These are phyloP conservation scores for Micromys minutus DNA, from an alignment of 2,113 vertebrate genomes.

Conservation along the genomic window DNA sequence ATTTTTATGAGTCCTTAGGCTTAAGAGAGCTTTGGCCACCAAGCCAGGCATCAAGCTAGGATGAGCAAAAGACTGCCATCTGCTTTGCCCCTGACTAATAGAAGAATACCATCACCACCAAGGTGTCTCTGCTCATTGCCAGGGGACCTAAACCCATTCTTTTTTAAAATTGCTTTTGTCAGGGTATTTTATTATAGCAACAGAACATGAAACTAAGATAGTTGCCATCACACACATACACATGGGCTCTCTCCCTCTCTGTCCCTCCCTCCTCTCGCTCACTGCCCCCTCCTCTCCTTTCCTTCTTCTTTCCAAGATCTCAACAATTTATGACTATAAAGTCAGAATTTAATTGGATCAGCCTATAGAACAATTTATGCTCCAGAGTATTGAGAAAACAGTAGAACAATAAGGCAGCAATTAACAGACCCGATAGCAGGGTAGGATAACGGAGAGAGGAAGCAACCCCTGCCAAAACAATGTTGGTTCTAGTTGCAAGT, in stretches of 20 bases:
- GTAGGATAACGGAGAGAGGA: neutral
- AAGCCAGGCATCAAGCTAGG: no score
- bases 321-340: neutral
- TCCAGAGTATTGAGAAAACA: constrained; percentile 18
- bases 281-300: no score
- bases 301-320: neutral
- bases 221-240: neutral
- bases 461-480: neutral
- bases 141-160: neutral
- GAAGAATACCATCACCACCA: no score
- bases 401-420: constrained; percentile 37
- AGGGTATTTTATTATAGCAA: neutral
- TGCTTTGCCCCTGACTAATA: no score
- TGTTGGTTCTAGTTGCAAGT: neutral
- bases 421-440: neutral
- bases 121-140: no score
- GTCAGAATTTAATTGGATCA: constrained; percentile 26
- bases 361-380: neutral
- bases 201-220: neutral
- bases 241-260: neutral
- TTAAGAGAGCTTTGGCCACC: no score
- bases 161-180: neutral
- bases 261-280: no score
- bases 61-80: no score
- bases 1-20: no score